Conservation (phyloP, 2,888 invertebrate genomes). For the Latrodectus elegans region DNA sequence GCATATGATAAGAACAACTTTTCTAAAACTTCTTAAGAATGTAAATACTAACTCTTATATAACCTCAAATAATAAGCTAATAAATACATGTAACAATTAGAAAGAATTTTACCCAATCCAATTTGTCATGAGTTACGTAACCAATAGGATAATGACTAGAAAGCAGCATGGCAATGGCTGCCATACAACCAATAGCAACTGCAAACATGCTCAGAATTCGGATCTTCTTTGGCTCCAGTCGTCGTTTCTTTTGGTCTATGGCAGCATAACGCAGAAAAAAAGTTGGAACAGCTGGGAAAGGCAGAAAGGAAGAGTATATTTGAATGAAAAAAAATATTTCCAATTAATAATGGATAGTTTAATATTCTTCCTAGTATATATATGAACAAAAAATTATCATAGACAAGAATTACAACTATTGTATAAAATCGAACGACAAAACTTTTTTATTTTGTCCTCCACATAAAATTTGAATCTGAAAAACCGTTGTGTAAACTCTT, state of each 20-base stretch:
- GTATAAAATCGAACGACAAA: too few relatives aligned
- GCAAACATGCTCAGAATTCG: slow-evolving; percentile 36
- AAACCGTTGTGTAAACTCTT: too few relatives aligned
- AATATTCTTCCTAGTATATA: too few relatives aligned
- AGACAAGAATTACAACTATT: too few relatives aligned
- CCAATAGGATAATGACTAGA: slow-evolving; percentile 61
- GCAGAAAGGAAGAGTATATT: neutral
- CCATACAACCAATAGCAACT: slow-evolving; percentile 35
- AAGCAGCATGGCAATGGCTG: slow-evolving; percentile 42
- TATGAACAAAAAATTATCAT: too few relatives aligned
- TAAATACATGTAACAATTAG: too few relatives aligned
- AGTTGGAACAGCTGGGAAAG: slow-evolving; percentile 44
- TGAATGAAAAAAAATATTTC: neutral
- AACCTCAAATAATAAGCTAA: too few relatives aligned
- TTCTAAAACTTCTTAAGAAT: neutral
- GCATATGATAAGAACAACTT: neutral
- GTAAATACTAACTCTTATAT: neutral
- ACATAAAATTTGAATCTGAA: too few relatives aligned
- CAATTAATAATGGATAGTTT: neutral
- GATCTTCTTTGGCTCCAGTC: slow-evolving; percentile 53
- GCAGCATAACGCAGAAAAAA: slow-evolving; percentile 57
- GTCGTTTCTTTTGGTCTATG: slow-evolving; percentile 39
- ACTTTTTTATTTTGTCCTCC: too few relatives aligned
- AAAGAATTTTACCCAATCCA: slow-evolving; percentile 55
- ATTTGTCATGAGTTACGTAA: slow-evolving; percentile 49